Conservation (phyloP, 2,797 vertebrate species). For the Fistularia commersonii region DNA sequence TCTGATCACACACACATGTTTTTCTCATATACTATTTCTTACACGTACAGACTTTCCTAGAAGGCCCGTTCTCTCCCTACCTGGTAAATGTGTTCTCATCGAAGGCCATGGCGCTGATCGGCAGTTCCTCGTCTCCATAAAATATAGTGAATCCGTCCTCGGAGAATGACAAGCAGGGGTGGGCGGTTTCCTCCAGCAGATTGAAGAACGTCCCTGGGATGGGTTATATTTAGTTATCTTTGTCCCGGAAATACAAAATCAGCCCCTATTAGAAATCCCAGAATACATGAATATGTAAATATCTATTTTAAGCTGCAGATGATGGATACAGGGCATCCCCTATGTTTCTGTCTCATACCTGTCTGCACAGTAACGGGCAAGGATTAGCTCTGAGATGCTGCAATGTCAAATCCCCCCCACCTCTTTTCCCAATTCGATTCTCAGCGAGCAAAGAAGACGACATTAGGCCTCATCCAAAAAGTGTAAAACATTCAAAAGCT, state of each 20-base stretch:
- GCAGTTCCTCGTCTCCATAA: conserved; percentile 79
- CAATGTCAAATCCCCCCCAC: too few relatives aligned
- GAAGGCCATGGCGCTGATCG: conserved; percentile 73
- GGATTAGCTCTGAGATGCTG: too few relatives aligned
- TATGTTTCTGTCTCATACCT: too few relatives aligned
- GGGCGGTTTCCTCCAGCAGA: conserved; percentile 85
- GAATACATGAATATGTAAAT: too few relatives aligned
- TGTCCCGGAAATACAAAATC: not conserved
- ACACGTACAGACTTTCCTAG: not conserved
- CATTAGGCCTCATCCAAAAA: too few relatives aligned
- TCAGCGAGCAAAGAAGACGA: too few relatives aligned
- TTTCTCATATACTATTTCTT: not conserved
- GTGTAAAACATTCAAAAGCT: too few relatives aligned
- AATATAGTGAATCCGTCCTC: conserved; percentile 86
- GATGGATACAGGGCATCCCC: too few relatives aligned
- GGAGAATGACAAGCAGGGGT: conserved; percentile 85
- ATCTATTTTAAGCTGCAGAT: too few relatives aligned
- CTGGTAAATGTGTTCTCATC: conserved; percentile 82
- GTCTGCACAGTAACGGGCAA: too few relatives aligned
- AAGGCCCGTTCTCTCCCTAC: conserved; percentile 46
- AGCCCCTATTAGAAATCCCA: not conserved
- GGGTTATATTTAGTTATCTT: too few relatives aligned
- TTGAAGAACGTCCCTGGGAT: conserved; percentile 85
- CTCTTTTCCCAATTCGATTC: too few relatives aligned
- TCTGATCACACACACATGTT: conserved; percentile 58